A percentile compares a stretch with the other conserved stretches of the same genome.
phyloP scores from a whole-genome alignment of 2,113 vertebrate species.

The Marmota monax region DNA sequence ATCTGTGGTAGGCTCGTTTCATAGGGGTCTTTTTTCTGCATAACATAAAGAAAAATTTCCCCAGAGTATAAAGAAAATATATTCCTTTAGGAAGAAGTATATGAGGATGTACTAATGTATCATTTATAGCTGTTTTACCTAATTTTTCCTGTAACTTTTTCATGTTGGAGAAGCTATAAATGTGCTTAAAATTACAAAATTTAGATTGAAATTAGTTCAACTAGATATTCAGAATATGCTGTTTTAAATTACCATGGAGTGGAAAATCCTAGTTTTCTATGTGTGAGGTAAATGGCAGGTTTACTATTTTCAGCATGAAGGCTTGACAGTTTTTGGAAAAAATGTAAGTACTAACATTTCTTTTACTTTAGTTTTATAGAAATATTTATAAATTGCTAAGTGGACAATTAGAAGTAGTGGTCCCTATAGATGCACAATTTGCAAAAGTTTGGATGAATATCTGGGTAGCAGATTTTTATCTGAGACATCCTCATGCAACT shows the following conservation, averaged over 20 bases:
- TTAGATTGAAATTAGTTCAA: not conserved
- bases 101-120: not conserved
- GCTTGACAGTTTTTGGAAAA: constrained; percentile 6
- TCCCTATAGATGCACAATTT: not conserved
- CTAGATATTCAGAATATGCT: constrained; percentile 1
- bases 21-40: not conserved
- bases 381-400: not conserved
- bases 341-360: not conserved
- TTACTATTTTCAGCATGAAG: constrained; percentile 47
- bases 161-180: not conserved
- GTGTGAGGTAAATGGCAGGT: not conserved
- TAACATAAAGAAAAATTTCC: not conserved
- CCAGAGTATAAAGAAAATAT: not conserved
- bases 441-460: not conserved
- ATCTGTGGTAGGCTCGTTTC: not conserved
- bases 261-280: not conserved
- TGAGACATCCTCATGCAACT: not conserved
- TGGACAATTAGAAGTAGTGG: not conserved
- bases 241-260: constrained; percentile 6
- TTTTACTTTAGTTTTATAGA: not conserved
- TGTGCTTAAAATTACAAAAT: constrained; percentile 43
- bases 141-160: not conserved
- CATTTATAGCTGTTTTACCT: not conserved
- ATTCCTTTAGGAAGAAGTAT: not conserved
- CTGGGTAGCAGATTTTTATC: not conserved